Conservation (phyloP, 2,797 vertebrate species). For the Hypotaenidia okinawae region DNA sequence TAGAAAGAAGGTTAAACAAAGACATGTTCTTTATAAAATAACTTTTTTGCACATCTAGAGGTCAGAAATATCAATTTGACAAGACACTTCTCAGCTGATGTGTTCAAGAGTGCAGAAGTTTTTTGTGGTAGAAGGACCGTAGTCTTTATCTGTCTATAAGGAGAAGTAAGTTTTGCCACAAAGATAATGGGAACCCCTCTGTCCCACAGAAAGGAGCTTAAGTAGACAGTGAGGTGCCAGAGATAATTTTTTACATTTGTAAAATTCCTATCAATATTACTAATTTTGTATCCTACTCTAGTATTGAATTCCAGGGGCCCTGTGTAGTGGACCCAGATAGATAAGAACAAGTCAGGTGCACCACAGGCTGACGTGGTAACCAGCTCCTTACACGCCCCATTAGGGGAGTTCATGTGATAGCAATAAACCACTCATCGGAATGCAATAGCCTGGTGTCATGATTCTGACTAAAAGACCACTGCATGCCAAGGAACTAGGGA, state of each 20-base stretch:
- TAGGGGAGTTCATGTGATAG: not conserved
- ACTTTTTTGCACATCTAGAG: not conserved
- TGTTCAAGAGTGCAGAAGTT: not conserved
- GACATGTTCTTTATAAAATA: not conserved
- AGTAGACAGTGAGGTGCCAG: not conserved
- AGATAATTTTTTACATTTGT: not conserved
- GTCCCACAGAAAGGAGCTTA: not conserved
- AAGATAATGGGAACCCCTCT: not conserved
- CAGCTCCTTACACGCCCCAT: not conserved
- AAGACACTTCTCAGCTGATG: not conserved
- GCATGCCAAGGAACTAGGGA: not conserved
- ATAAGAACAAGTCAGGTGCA: not conserved
- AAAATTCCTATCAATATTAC: not conserved
- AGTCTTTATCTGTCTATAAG: not conserved
- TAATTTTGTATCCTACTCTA: not conserved
- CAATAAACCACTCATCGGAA: not conserved
- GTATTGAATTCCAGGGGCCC: not conserved
- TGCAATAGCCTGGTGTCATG: not conserved
- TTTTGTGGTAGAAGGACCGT: not conserved
- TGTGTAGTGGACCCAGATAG: too few relatives aligned
- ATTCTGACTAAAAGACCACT: not conserved
- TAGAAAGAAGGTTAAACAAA: conserved; percentile 58
- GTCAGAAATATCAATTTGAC: not conserved
- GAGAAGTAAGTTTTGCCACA: not conserved
- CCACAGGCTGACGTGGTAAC: not conserved